Base-by-base conservation (phyloP, 2,888 invertebrate species). In the Bugula neritina region DNA sequence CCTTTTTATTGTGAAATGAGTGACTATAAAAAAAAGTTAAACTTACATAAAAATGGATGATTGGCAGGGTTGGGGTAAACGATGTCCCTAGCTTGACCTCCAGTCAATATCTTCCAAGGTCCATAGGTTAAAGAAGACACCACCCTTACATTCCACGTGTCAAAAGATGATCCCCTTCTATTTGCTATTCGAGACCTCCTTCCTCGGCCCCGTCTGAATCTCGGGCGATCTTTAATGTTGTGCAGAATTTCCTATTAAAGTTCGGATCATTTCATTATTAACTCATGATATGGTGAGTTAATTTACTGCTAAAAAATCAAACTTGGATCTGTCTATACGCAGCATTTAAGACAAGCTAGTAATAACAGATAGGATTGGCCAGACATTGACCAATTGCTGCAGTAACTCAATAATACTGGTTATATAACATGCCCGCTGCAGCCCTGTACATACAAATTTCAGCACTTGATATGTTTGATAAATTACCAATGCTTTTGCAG, bases 81-180 rank as follows among this genome's bases (percentile, higher is more conserved):
- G 10, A 63, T 63, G 34, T 63, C 34, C n/a, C 63, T 63, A 2
- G 63, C 10, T 31, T 63, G 63, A 25, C 63, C 10, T 17, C 63
- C 63, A 2, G 63, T 63, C 17, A 63, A 31, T 63, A 63, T 63
- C 31, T 63, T 63, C 63, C 63, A 63, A 5, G 63, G 31, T 13
- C 63, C 21, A 34, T 25, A 21, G 31, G 31, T 31, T 3, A 63
- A 13, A 29, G 63, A 27, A 10, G 63, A 43, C 10, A 43, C 43
- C 10, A 43, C 43, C 17, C 43, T 43, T 5, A 43, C 43, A 43
- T 5, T 43, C 43, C 43, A 10, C 17, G 43, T 17, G 43, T 17
- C 17, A 43, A 43, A 43, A 5, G 43, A 5, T 43, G 43, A 43
- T n/a, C n/a, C n/a, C n/a, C n/a, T n/a, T 17, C 5, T 43, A 43